These are phyloP conservation scores for Hyles euphorbiae DNA, from an alignment of 1,140 invertebrate species.

Conservation along the genomic window DNA sequence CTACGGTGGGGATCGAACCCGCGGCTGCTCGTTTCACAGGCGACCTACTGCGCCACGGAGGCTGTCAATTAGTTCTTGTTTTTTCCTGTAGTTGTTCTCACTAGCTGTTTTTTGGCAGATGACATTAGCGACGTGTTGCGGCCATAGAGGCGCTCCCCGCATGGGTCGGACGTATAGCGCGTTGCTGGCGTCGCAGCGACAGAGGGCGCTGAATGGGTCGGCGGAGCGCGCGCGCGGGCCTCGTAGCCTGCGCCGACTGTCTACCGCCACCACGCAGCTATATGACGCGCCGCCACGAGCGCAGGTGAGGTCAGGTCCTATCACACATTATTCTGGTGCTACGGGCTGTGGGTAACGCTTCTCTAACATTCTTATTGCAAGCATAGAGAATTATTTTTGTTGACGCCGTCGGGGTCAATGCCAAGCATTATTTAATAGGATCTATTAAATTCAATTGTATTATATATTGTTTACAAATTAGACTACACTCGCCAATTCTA, in stretches of 20 bases:
- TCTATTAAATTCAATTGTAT: no score
- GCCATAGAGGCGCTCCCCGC: slow-evolving; percentile 34
- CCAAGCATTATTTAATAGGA: no score
- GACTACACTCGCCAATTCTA: no score
- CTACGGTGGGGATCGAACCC: no score
- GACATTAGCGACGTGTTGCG: slow-evolving; percentile 55
- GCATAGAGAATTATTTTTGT: neutral
- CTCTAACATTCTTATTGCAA: neutral
- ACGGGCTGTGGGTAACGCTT: slow-evolving; percentile 14
- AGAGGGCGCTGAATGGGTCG: slow-evolving; percentile 26
- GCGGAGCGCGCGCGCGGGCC: slow-evolving; percentile 26
- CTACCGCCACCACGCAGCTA: slow-evolving; percentile 52
- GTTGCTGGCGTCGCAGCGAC: slow-evolving; percentile 42
- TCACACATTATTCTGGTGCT: slow-evolving; percentile 15
- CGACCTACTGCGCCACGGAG: no score
- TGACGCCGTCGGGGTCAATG: neutral
- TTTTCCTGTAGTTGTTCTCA: no score
- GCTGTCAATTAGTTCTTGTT: no score
- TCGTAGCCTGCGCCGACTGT: slow-evolving; percentile 37
- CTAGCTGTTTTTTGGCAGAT: slow-evolving; percentile 28
- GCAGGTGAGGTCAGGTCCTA: slow-evolving; percentile 62
- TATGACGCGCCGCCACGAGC: slow-evolving; percentile 50
- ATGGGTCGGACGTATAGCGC: slow-evolving; percentile 55
- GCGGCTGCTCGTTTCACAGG: no score
- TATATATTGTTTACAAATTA: no score